These are phyloP conservation scores for Ophiothrix spiculata DNA, from an alignment of 35 echinoderm and acorn worm genomes.

Conservation along the genomic window DNA sequence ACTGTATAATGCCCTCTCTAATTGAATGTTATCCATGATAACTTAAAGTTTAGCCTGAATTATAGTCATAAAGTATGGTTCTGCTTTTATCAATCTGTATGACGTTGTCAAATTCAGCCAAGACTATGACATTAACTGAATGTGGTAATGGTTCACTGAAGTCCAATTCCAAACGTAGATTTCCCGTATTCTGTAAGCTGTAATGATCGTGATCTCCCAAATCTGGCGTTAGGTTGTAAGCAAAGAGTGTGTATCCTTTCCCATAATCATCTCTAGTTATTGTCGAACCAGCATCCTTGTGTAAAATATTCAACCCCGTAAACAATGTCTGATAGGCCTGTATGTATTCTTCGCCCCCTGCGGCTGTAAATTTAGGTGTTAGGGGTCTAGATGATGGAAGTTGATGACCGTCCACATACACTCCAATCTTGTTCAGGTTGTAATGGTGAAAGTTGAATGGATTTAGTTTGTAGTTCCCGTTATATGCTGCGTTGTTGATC, in stretches of 20 bases:
- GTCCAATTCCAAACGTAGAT: slow-evolving; percentile 36
- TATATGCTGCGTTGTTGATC: neutral
- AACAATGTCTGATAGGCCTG: slow-evolving; percentile 52
- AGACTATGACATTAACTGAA: slow-evolving; percentile 41
- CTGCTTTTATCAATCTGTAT: slow-evolving; percentile 21
- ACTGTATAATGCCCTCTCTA: neutral
- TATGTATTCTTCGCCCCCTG: slow-evolving; percentile 22
- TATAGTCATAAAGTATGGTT: slow-evolving; percentile 21
- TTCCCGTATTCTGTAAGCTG: slow-evolving; percentile 30
- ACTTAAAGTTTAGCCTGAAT: slow-evolving; percentile 32
- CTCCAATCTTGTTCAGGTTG: neutral
- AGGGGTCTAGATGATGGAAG: slow-evolving; percentile 42
- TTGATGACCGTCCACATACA: neutral
- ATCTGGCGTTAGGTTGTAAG: slow-evolving; percentile 52
- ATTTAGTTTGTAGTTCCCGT: neutral
- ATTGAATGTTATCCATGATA: neutral
- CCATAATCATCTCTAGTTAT: slow-evolving; percentile 55
- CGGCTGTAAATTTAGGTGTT: slow-evolving; percentile 34
- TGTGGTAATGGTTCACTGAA: slow-evolving; percentile 22
- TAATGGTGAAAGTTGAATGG: slow-evolving; percentile 17
- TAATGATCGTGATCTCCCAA: slow-evolving; percentile 27
- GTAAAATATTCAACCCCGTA: slow-evolving; percentile 28
- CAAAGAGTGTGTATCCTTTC: slow-evolving; percentile 47
- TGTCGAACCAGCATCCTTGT: slow-evolving; percentile 5
- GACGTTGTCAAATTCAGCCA: slow-evolving; percentile 27